phyloP scores from a whole-genome alignment of 2,113 vertebrate species.

The Rhipidura dahli region DNA sequence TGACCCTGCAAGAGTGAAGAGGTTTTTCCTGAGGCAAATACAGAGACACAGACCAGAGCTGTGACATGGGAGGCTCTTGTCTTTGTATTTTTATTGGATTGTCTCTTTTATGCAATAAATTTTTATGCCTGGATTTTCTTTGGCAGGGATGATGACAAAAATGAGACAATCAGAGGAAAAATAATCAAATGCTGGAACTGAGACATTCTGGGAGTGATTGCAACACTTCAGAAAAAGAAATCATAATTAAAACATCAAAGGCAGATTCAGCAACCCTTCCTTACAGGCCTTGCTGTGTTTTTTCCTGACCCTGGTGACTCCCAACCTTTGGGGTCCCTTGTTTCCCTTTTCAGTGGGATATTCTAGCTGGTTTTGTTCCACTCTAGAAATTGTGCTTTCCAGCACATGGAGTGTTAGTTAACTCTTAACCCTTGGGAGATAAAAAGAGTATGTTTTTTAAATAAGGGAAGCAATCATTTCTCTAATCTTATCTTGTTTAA shows the following conservation, averaged over 20 bases:
- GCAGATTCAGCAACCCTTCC: not conserved
- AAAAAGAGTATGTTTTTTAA: not conserved
- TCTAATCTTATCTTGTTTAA: not conserved
- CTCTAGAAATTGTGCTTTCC: not conserved
- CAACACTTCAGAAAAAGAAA: not conserved
- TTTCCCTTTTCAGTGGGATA: slow-evolving; percentile 21
- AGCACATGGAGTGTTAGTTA: not conserved
- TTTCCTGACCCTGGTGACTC: slow-evolving; percentile 41
- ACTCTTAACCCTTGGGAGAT: not conserved
- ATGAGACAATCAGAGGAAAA: slow-evolving; percentile 5
- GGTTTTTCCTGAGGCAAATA: not conserved
- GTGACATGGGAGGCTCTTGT: not conserved
- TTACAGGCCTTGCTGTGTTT: not conserved
- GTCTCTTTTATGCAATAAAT: not conserved
- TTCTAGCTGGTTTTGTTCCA: not conserved
- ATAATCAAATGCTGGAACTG: not conserved
- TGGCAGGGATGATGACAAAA: slow-evolving; percentile 14
- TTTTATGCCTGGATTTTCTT: slow-evolving; percentile 37
- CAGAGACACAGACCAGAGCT: not conserved
- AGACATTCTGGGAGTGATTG: not conserved
- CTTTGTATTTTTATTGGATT: not conserved
- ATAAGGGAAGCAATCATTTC: not conserved
- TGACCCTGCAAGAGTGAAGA: not conserved
- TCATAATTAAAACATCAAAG: slow-evolving; percentile 46
- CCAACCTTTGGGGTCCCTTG: not conserved